These are phyloP conservation scores for Dryas iulia DNA, from an alignment of 1,140 invertebrate genomes.

Conservation along the genomic window DNA sequence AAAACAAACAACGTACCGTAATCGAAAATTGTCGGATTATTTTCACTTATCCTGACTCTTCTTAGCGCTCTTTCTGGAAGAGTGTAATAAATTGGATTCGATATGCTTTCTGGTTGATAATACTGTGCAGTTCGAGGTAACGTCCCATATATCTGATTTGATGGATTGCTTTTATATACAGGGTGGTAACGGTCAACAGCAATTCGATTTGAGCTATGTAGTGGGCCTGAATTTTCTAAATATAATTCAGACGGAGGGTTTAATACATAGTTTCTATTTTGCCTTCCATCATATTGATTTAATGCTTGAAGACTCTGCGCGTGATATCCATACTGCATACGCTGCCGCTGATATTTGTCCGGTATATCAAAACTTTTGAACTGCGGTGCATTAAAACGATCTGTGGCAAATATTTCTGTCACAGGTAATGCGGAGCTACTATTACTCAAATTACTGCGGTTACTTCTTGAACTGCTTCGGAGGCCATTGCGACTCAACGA, in stretches of 20 bases:
- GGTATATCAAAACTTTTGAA: slow-evolving; percentile 65
- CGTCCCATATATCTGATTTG: slow-evolving; percentile 49
- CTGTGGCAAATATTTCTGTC: slow-evolving; percentile 67
- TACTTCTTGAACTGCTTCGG: slow-evolving; percentile 67
- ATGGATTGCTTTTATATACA: slow-evolving; percentile 47
- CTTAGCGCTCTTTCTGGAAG: slow-evolving; percentile 56
- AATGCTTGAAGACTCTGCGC: slow-evolving; percentile 65
- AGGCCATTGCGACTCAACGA: slow-evolving; percentile 60
- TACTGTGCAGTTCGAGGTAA: slow-evolving; percentile 38
- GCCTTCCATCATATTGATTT: slow-evolving; percentile 53
- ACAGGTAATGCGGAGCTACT: slow-evolving; percentile 55
- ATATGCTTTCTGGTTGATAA: slow-evolving; percentile 26
- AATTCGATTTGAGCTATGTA: slow-evolving; percentile 29
- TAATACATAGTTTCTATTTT: slow-evolving; percentile 39
- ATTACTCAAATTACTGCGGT: slow-evolving; percentile 60
- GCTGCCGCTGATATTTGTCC: slow-evolving; percentile 59
- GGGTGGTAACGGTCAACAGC: slow-evolving; percentile 44
- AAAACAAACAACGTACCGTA: slow-evolving; percentile 57
- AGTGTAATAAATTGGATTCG: slow-evolving; percentile 47
- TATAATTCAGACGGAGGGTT: slow-evolving; percentile 33
- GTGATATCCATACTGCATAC: slow-evolving; percentile 59
- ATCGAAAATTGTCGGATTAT: slow-evolving; percentile 60
- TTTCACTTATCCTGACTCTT: slow-evolving; percentile 68
- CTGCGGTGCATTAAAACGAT: slow-evolving; percentile 60
- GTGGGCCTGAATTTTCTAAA: slow-evolving; percentile 46